Evolutionary conservation across 2,113 vertebrate species (phyloP).

Genomic region (Acinonyx jubatus): DNA sequence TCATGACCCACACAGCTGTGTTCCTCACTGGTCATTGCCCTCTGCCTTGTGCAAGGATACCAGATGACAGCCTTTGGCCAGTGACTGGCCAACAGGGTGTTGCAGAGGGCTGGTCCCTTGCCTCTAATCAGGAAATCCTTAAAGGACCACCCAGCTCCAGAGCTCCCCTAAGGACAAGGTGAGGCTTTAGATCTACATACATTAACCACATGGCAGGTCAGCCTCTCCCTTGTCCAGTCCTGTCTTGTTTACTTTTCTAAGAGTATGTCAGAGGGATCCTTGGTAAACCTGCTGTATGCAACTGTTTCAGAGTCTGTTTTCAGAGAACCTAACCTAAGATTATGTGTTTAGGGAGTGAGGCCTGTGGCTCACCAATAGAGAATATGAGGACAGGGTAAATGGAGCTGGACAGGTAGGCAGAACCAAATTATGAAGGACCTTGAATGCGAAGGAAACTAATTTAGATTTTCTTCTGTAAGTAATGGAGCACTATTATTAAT

Average conservation of each 20-base stretch:
- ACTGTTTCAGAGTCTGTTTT: background rate
- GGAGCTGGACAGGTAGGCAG: background rate
- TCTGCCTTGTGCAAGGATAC: background rate
- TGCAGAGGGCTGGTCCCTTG: background rate
- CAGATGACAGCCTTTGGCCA: background rate
- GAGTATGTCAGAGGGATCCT: background rate
- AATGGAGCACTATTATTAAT: background rate
- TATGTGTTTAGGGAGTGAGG: background rate
- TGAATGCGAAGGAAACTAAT: background rate
- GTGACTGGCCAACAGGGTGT: background rate
- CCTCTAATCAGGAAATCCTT: background rate
- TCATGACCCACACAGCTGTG: background rate
- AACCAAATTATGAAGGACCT: background rate
- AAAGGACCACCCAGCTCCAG: background rate
- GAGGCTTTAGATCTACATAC: background rate
- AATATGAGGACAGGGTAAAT: background rate
- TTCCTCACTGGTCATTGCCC: background rate
- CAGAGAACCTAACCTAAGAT: background rate
- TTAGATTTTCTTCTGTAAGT: background rate
- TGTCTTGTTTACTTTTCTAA: background rate
- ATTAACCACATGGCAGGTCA: background rate
- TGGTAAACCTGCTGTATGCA: accelerated
- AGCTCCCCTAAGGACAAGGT: background rate
- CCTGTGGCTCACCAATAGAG: background rate
- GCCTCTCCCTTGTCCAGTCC: background rate